Evolutionary conservation across 1,140 invertebrate species (phyloP), one percentile per base, ranked within the genome.

Genomic region (Drosophila tani): DNA sequence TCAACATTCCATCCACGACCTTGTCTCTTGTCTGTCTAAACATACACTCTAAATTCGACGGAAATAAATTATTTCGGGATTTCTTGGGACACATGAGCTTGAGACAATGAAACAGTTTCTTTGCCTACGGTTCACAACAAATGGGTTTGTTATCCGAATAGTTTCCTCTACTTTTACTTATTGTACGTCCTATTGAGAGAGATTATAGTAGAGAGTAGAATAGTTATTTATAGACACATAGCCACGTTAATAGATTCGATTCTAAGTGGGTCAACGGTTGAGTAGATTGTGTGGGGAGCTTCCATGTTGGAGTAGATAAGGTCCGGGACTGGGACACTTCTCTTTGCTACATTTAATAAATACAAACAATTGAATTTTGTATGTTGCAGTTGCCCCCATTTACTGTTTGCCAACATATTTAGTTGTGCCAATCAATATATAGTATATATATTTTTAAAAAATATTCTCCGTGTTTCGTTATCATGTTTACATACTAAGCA

Each of bases 371-470:
- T 15, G 8, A 73, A 41, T 62, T 58, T 58, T 76, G 11, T 32
- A 46, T 63, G 21, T 55, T 67, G 9, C 50, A 9, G 55, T 70
- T 67, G 60, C 41, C 43, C 35, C 43, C n/a, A n/a, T 67, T 50
- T 63, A 57, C 55, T 45, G 41, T 67, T 50, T 66, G 70, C 75
- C 75, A 86, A 82, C 75, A 75, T 55, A 9, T 60, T 69, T 27
- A 41, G 59, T 76, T 73, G 66, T 86, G 79, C 79, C 60, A 83
- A 77, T 84, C 53, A n/a, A 40, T 55, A 40, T 21, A 21, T 55
- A 75, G 24, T 21, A 21, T 55, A 75, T 85, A 81, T 81, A 81
- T 83, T 83, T 87, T 88, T 88, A 69, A 77, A 83, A 87, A 87
- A 81, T 83, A 87, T 74, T 81, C 47, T 47, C 75, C 46, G 19